phyloP scores from a whole-genome alignment of 2,888 invertebrate species.

The Ligdia adustata region DNA sequence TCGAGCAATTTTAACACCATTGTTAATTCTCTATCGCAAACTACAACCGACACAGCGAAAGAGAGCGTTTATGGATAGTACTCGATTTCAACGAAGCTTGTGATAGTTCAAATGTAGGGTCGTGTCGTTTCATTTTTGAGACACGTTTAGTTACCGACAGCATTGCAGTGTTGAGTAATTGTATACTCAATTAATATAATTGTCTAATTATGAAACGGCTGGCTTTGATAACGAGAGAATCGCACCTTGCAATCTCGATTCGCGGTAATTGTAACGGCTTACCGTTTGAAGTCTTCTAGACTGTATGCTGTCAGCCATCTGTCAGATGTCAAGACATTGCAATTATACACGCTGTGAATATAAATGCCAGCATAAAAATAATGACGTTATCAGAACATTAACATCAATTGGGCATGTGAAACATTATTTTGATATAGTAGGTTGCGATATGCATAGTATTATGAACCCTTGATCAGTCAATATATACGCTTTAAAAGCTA shows the following conservation, averaged over 20 bases:
- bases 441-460: too few species aligned
- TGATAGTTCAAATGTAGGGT: background rate
- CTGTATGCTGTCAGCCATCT: conserved; percentile 18
- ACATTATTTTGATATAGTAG: too few species aligned
- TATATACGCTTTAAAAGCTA: too few species aligned
- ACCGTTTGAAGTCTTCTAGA: conserved; percentile 7
- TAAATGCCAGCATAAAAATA: background rate
- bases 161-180: conserved; percentile 46
- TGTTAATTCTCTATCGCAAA: conserved; percentile 5
- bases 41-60: background rate
- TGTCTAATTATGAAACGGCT: conserved; percentile 55
- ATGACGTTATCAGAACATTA: too few species aligned
- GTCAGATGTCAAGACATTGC: background rate
- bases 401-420: too few species aligned
- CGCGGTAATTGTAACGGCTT: conserved; percentile 34
- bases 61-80: background rate
- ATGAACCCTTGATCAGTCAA: too few species aligned
- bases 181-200: conserved; percentile 62
- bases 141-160: conserved; percentile 34
- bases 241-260: conserved; percentile 50
- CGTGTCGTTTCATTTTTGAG: background rate
- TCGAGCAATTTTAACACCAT: conserved; percentile 37
- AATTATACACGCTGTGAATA: conserved; percentile 3
- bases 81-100: background rate
- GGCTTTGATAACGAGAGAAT: conserved; percentile 52